phyloP scores from a whole-genome alignment of 2,888 invertebrate genomes.

The Caenorhabditis sp. region DNA sequence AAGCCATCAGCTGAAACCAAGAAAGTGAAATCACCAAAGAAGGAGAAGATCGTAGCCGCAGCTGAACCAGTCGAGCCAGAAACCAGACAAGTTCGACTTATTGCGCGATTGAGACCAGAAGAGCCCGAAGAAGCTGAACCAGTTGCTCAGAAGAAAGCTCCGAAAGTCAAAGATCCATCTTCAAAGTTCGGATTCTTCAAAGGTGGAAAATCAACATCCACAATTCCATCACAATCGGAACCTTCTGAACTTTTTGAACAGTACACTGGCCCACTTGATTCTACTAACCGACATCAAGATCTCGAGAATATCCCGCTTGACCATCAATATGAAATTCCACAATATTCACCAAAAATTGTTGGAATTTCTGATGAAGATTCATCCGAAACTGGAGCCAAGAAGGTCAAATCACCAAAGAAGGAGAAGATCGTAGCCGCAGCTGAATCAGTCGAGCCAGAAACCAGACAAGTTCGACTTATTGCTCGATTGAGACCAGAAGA shows the following conservation, averaged over 20 bases:
- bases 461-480: slow-evolving; percentile 10
- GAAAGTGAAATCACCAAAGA: too few species aligned
- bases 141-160: background rate
- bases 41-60: slow-evolving; percentile 7
- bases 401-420: slow-evolving; percentile 22
- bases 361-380: slow-evolving; percentile 25
- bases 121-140: slow-evolving; percentile 9
- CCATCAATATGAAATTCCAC: slow-evolving; percentile 7
- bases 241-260: slow-evolving; percentile 15
- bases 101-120: slow-evolving; percentile 16
- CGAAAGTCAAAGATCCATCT: background rate
- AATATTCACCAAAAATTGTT: slow-evolving; percentile 9
- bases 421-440: background rate
- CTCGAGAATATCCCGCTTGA: slow-evolving; percentile 22
- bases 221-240: slow-evolving; percentile 7
- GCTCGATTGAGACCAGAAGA: slow-evolving; percentile 7
- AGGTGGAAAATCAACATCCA: background rate
- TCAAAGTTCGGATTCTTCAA: slow-evolving; percentile 5
- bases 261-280: slow-evolving; percentile 14
- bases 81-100: slow-evolving; percentile 16
- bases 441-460: slow-evolving; percentile 17
- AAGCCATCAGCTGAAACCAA: slow-evolving; percentile 3
- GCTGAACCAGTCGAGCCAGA: slow-evolving; percentile 17
- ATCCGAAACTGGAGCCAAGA: slow-evolving; percentile 15
- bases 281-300: slow-evolving; percentile 20